phyloP scores from a whole-genome alignment of 2,113 vertebrate genomes.

The Oreochromis niloticus region DNA sequence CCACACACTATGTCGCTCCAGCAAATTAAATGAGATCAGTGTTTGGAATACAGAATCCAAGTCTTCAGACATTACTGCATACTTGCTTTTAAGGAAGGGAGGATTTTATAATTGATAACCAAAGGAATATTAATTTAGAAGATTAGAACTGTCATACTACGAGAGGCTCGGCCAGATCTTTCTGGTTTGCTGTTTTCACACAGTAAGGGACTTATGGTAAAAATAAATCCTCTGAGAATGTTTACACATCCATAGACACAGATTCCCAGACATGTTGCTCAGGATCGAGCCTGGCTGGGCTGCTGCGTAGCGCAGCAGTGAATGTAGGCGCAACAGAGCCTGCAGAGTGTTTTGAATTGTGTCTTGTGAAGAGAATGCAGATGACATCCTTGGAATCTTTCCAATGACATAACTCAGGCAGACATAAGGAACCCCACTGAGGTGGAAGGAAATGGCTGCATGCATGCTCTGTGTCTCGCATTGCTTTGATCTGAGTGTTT shows the following conservation, averaged over 20 bases:
- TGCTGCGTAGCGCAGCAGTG: background rate
- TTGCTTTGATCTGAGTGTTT: background rate
- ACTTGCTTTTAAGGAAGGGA: background rate
- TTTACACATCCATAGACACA: background rate
- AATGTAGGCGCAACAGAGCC: background rate
- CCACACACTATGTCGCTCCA: background rate
- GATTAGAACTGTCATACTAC: background rate
- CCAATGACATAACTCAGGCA: slow-evolving; percentile 3
- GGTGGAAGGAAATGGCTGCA: slow-evolving; percentile 2
- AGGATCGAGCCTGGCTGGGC: background rate
- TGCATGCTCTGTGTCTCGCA: background rate
- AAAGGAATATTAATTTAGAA: slow-evolving; percentile 1
- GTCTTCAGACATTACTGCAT: background rate
- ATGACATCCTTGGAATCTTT: slow-evolving; percentile 12
- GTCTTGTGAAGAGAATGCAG: slow-evolving; percentile 13
- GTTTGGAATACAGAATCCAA: background rate
- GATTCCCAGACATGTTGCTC: background rate
- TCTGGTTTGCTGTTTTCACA: background rate
- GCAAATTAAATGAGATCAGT: slow-evolving; percentile 8
- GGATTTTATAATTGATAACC: background rate
- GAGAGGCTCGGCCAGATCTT: background rate
- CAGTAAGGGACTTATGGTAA: background rate
- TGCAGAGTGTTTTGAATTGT: slow-evolving; percentile 16
- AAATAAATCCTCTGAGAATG: background rate
- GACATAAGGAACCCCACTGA: slow-evolving; percentile 3